phyloP scores from a whole-genome alignment of 2,797 vertebrate genomes.

The Rhadinocentrus ornatus region DNA sequence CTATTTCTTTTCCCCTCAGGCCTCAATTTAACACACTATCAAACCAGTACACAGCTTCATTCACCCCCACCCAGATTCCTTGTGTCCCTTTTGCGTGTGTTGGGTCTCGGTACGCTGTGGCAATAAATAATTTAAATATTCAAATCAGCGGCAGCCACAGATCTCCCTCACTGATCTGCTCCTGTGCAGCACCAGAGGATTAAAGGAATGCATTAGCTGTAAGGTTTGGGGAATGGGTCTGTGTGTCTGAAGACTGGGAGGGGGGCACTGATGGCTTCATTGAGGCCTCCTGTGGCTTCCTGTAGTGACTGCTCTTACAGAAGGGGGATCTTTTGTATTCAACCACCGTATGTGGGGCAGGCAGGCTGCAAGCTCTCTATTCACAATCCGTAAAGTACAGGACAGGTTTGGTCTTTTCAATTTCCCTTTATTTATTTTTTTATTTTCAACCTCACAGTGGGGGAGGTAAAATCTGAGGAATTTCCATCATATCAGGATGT shows the following conservation, averaged over 20 bases:
- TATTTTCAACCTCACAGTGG: not conserved
- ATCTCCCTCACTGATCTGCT: conserved; percentile 53
- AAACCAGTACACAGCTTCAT: conserved; percentile 39
- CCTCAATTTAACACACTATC: conserved; percentile 24
- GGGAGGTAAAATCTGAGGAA: conserved; percentile 27
- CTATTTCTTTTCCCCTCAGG: not conserved
- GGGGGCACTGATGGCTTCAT: conserved; percentile 70
- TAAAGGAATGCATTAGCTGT: conserved; percentile 71
- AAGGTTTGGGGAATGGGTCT: conserved; percentile 34
- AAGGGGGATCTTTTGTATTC: conserved; percentile 79
- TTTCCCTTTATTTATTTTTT: not conserved
- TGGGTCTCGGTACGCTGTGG: conserved; percentile 44
- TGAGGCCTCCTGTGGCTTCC: conserved; percentile 72
- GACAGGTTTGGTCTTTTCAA: conserved; percentile 64
- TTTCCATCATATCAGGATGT: conserved; percentile 43
- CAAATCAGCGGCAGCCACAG: conserved; percentile 70
- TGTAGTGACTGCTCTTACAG: conserved; percentile 70
- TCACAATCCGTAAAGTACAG: conserved; percentile 78
- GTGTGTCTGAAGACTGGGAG: conserved; percentile 23
- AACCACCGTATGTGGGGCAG: conserved; percentile 72
- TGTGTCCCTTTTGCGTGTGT: conserved; percentile 32
- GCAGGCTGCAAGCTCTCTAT: conserved; percentile 50
- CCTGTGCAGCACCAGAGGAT: conserved; percentile 48
- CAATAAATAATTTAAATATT: conserved; percentile 81
- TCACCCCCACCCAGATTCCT: conserved; percentile 36